Percentiles rank a stretch among this genome's conserved stretches.
Conservation (phyloP, 2,888 invertebrate genomes). For the Chloroclysta siterata region DNA sequence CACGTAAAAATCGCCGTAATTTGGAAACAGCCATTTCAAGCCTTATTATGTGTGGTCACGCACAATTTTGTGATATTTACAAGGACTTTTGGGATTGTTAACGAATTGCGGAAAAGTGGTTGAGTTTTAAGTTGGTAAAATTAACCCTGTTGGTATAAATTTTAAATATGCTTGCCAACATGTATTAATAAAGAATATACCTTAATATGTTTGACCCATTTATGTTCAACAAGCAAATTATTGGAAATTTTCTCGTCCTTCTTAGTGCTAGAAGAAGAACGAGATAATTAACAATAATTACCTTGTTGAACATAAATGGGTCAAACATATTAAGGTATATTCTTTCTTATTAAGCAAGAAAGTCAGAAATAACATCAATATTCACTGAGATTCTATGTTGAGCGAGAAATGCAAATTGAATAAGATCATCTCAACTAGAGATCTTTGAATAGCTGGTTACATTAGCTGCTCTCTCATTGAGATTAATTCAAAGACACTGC, state of each 20-base stretch:
- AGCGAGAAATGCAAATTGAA: conserved; percentile 1
- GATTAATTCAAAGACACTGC: conserved; percentile 15
- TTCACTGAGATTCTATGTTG: neutral
- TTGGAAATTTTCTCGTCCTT: no score
- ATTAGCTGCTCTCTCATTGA: conserved; percentile 4
- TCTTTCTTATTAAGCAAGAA: neutral
- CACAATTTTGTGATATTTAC: conserved; percentile 32
- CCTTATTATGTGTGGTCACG: conserved; percentile 43
- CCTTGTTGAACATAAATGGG: no score
- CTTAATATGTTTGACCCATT: no score
- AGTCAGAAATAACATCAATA: neutral
- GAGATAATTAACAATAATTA: no score
- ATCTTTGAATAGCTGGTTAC: conserved; percentile 11
- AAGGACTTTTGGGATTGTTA: conserved; percentile 10
- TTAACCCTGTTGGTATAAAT: no score
- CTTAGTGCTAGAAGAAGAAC: no score
- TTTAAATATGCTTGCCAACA: no score
- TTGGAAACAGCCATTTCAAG: conserved; percentile 31
- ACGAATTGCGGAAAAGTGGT: conserved; percentile 10
- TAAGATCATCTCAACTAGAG: conserved; percentile 5
- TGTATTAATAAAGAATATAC: no score
- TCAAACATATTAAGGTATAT: neutral
- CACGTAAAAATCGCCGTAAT: conserved; percentile 28
- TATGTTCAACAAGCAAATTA: no score
- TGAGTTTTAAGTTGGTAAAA: neutral